phyloP scores from a whole-genome alignment of 2,113 vertebrate species.

The Aix galericulata region DNA sequence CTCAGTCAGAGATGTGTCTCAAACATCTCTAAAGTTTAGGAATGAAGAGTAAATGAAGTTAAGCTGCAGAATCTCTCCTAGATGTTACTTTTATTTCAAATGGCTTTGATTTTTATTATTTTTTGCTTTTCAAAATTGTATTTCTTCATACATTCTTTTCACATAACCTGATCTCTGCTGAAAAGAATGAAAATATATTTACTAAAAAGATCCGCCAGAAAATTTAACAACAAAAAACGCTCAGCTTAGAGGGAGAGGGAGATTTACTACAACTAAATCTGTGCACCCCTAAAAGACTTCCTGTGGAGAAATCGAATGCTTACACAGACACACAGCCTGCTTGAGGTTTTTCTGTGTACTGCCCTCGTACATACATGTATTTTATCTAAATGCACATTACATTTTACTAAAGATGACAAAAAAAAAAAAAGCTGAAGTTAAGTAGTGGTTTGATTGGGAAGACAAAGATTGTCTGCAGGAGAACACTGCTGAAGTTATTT shows the following conservation, averaged over 20 bases:
- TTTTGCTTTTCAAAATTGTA: neutral
- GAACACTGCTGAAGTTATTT: neutral
- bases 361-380: neutral
- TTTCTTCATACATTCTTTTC: slow-evolving; percentile 1
- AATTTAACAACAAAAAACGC: neutral
- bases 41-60: slow-evolving; percentile 28
- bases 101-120: neutral
- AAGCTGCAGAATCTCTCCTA: neutral
- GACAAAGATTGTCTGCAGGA: neutral
- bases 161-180: neutral
- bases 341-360: neutral
- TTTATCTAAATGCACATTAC: neutral
- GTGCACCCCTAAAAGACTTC: neutral
- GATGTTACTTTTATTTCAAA: neutral
- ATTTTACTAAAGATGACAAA: neutral
- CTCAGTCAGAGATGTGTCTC: neutral
- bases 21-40: neutral
- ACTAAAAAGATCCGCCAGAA: neutral
- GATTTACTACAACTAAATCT: neutral
- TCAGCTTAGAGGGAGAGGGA: too few relatives aligned
- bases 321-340: neutral
- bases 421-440: neutral
- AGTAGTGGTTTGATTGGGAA: neutral
- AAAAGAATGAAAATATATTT: neutral
- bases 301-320: neutral